Percentiles rank a stretch among this genome's conserved stretches.
These are phyloP conservation scores for Conops quadrifasciatus DNA, from an alignment of 2,888 invertebrate species.

Conservation along the genomic window DNA sequence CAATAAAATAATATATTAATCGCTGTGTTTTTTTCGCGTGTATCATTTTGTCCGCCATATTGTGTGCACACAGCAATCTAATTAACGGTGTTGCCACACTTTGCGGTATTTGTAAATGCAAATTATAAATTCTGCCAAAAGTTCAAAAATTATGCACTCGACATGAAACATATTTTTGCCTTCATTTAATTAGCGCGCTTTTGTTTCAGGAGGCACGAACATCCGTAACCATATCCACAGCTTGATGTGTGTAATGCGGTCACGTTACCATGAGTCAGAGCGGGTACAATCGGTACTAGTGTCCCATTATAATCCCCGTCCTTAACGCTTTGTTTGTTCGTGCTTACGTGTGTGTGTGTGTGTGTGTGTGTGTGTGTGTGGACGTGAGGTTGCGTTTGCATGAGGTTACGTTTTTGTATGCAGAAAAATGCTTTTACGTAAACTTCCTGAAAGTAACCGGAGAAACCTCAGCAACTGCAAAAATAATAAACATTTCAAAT, in stretches of 20 bases:
- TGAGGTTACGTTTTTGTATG: too few species aligned
- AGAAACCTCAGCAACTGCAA: too few species aligned
- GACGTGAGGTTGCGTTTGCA: not conserved
- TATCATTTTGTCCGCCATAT: not conserved
- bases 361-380: not conserved
- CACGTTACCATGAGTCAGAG: too few species aligned
- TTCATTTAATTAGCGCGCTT: slow-evolving; percentile 19
- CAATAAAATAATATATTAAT: not conserved
- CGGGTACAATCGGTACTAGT: too few species aligned
- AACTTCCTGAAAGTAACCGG: too few species aligned
- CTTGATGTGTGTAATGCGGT: too few species aligned
- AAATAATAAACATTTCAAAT: too few species aligned
- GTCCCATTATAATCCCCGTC: too few species aligned
- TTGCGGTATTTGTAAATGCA: slow-evolving; percentile 16
- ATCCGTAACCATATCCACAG: too few species aligned
- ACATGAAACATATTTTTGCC: slow-evolving; percentile 29
- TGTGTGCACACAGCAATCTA: not conserved
- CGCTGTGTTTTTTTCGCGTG: too few species aligned
- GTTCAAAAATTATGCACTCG: slow-evolving; percentile 5
- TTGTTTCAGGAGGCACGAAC: not conserved
- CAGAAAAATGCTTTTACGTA: too few species aligned
- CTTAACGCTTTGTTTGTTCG: not conserved
- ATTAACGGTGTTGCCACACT: slow-evolving; percentile 22
- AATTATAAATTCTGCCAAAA: slow-evolving; percentile 11
- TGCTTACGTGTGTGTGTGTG: not conserved